Evolutionary conservation across 2,797 vertebrate species (phyloP), one percentile per base, ranked within the genome.

Genomic region (Aphelocoma californica): DNA sequence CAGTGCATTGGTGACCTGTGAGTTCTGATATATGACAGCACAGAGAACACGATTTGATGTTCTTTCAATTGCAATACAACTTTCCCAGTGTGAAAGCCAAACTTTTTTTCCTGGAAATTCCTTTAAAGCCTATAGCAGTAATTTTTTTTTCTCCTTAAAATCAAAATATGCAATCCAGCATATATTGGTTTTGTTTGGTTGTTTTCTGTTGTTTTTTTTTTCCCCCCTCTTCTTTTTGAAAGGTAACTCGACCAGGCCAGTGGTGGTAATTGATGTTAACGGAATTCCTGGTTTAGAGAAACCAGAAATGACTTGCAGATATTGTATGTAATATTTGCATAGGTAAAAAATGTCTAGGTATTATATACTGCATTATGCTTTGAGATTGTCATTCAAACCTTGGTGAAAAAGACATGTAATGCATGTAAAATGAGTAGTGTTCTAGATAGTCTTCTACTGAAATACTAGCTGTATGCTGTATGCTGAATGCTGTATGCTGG

Each of bases 201-300:
- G 8, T 2, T 60, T 31, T 51, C 36, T 18, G 4, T 28, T 16
- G 10, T 6, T 1, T 1, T 53, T 19, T 31, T 24, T 9, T 0
- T 3, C 4, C n/a, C 14, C n/a, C 5, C n/a, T 9, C 6, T 38
- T 47, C 14, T 85, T 84, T 71, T 82, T 86, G 72, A 62, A 94
- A 81, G 42, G 45, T 73, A 50, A 45, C 26, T 91, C 51, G 17
- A 12, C 16, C 14, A 58, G 45, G 73, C 45, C 8, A 23, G 5
- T 82, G 16, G 20, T 81, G 36, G 5, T 44, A 67, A 82, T 36
- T 77, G 24, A 72, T 69, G 40, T 40, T 92, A 40, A 79, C 44
- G 34, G n/a, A 87, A 90, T 81, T 88, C 50, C 31, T 81, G 38
- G 12, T 87, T 95, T 61, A 53, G 21, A 32, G 29, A 70, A 93